phyloP scores from a whole-genome alignment of 2,888 invertebrate species.

The Xanthia icteritia region DNA sequence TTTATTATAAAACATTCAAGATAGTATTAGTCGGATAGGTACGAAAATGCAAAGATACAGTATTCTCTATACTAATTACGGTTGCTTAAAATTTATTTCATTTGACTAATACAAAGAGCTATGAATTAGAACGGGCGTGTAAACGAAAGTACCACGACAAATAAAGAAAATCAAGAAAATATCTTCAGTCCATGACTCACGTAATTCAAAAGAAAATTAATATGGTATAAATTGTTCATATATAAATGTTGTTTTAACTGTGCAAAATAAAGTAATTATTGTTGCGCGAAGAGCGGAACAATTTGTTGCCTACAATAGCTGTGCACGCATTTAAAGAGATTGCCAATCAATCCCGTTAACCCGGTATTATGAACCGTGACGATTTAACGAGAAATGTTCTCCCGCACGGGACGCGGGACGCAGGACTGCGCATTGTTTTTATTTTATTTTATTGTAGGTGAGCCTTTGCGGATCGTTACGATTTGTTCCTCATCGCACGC shows the following conservation, averaged over 20 bases:
- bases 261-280: slow-evolving; percentile 62
- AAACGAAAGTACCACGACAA: background rate
- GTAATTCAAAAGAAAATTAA: slow-evolving; percentile 3
- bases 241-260: slow-evolving; percentile 43
- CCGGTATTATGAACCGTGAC: slow-evolving; percentile 74
- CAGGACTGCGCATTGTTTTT: slow-evolving; percentile 56
- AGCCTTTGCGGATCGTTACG: slow-evolving; percentile 54
- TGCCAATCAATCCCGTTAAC: slow-evolving; percentile 69
- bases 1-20: background rate
- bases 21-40: too few species aligned
- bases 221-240: slow-evolving; percentile 17
- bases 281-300: slow-evolving; percentile 62
- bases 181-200: background rate
- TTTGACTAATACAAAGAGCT: background rate
- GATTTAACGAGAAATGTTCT: slow-evolving; percentile 77
- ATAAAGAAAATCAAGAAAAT: background rate
- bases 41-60: background rate
- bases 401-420: slow-evolving; percentile 41
- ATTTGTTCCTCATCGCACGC: slow-evolving; percentile 47
- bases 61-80: background rate
- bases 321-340: slow-evolving; percentile 65
- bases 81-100: background rate
- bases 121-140: background rate
- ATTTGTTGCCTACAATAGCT: slow-evolving; percentile 65
- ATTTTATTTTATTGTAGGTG: slow-evolving; percentile 66